These are phyloP conservation scores for Siderastrea radians DNA, from an alignment of 92 coral and sea anemone genomes.

Conservation along the genomic window DNA sequence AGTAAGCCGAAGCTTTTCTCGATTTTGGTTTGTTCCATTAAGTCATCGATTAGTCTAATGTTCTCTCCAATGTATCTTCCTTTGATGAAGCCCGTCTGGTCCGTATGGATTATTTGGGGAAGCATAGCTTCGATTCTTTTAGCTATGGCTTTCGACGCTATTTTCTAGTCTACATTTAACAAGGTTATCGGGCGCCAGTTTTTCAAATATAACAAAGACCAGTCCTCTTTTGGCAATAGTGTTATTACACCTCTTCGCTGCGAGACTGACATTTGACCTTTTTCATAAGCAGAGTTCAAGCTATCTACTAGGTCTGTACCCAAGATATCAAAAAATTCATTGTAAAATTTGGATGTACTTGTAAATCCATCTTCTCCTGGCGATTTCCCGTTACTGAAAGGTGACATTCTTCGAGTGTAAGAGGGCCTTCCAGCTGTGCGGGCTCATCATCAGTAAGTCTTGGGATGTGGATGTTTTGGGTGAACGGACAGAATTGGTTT, in stretches of 20 bases:
- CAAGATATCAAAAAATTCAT: background rate
- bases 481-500: background rate
- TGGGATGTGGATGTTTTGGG: conserved; percentile 8
- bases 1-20: background rate
- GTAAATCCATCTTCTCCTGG: conserved; percentile 3
- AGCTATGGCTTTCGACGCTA: background rate
- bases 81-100: conserved; percentile 1
- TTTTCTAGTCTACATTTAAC: background rate
- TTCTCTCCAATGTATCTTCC: conserved; percentile 4
- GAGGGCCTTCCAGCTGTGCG: background rate
- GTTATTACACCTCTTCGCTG: conserved; percentile 38
- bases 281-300: background rate
- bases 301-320: background rate
- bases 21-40: conserved; percentile 4
- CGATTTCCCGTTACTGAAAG: background rate
- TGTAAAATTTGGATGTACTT: conserved; percentile 5
- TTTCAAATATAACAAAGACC: background rate
- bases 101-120: background rate
- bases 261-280: conserved; percentile 19
- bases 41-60: background rate
- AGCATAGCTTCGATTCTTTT: background rate
- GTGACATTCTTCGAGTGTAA: conserved; percentile 12
- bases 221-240: conserved; percentile 13
- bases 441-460: background rate
- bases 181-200: conserved; percentile 7